Evolutionary conservation across 2,797 vertebrate genomes (phyloP).

Genomic region (Helostoma temminkii): DNA sequence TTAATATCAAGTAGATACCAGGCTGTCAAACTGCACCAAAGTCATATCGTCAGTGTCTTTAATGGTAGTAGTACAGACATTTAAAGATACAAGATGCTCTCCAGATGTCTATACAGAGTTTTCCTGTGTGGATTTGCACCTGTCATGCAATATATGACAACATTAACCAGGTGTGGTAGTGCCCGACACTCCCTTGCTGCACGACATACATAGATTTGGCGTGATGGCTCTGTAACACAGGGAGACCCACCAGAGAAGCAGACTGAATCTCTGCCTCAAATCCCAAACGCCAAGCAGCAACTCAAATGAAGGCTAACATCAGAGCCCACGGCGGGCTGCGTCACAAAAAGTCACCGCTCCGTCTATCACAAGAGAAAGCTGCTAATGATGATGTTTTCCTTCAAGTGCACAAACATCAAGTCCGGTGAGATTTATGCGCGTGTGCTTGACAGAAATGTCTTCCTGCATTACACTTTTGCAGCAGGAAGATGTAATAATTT

Average conservation of each 20-base stretch:
- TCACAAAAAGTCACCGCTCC: conserved; percentile 64
- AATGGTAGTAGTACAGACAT: neutral
- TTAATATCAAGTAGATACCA: too few species aligned
- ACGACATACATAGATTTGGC: conserved; percentile 25
- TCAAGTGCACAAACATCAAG: conserved; percentile 82
- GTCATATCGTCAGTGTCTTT: neutral
- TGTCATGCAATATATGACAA: conserved; percentile 40
- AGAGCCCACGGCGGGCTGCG: conserved; percentile 56
- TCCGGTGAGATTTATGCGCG: conserved; percentile 77
- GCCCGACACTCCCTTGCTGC: conserved; percentile 36
- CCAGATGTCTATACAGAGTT: neutral
- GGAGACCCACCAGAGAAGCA: conserved; percentile 54
- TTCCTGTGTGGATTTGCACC: conserved; percentile 39
- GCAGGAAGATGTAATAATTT: conserved; percentile 79
- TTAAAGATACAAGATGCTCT: neutral
- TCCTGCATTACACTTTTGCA: conserved; percentile 74
- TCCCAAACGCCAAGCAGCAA: conserved; percentile 39
- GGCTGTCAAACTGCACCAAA: neutral
- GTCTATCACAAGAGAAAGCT: conserved; percentile 75
- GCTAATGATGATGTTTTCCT: conserved; percentile 84
- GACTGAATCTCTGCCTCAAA: conserved; percentile 39
- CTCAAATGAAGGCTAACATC: conserved; percentile 75
- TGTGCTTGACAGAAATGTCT: conserved; percentile 78
- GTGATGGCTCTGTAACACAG: conserved; percentile 34
- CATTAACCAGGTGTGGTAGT: conserved; percentile 51